Percentiles rank a stretch among this genome's conserved stretches.
phyloP scores from a whole-genome alignment of 2,113 vertebrate genomes.

The Engraulis encrasicolus region DNA sequence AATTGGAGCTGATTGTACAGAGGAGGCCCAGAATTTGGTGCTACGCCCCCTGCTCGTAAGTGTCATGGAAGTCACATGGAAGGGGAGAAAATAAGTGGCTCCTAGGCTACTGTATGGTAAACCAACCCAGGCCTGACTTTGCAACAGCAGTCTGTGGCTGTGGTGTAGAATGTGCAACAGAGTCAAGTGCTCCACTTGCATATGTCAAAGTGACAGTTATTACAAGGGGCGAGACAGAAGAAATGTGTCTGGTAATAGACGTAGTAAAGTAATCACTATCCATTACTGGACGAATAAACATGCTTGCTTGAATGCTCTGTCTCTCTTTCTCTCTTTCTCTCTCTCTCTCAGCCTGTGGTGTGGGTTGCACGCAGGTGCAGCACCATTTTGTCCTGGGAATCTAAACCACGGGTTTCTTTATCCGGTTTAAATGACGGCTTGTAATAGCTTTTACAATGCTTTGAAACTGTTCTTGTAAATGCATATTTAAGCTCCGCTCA shows the following conservation, averaged over 20 bases:
- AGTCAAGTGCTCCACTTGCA: background rate
- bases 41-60: too few species aligned
- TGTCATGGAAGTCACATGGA: too few species aligned
- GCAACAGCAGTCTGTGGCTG: background rate
- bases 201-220: background rate
- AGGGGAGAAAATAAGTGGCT: too few species aligned
- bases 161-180: background rate
- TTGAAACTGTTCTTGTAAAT: background rate
- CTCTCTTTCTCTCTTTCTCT: too few species aligned
- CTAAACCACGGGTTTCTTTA: background rate
- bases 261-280: background rate
- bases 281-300: background rate
- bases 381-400: background rate
- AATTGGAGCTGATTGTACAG: too few species aligned
- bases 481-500: background rate
- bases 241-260: background rate
- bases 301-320: too few species aligned
- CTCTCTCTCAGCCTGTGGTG: too few species aligned
- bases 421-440: background rate
- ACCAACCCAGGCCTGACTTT: background rate
- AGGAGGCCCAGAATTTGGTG: too few species aligned
- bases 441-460: background rate
- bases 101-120: background rate
- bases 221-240: background rate
- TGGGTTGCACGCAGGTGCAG: too few species aligned